phyloP scores from a whole-genome alignment of 1,140 invertebrate genomes.

The Calephelis virginiensis region DNA sequence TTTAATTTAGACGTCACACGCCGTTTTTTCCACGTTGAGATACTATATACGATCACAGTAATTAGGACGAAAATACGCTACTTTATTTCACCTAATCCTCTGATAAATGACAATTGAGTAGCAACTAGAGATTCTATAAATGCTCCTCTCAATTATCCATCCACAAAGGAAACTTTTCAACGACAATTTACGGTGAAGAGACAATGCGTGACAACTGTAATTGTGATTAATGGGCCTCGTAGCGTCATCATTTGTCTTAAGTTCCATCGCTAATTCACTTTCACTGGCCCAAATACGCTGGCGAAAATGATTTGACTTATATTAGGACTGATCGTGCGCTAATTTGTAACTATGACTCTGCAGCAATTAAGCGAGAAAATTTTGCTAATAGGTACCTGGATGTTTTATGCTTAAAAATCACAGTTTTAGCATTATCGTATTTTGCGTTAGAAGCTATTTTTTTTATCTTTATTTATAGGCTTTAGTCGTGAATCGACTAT shows the following conservation, averaged over 20 bases:
- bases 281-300: constrained; percentile 4
- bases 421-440: too few relatives aligned
- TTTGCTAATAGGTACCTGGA: too few relatives aligned
- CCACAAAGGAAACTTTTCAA: constrained; percentile 17
- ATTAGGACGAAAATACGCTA: too few relatives aligned
- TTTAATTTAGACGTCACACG: too few relatives aligned
- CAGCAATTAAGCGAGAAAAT: too few relatives aligned
- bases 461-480: too few relatives aligned
- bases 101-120: constrained; percentile 2
- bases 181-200: constrained; percentile 6
- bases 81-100: constrained; percentile 28
- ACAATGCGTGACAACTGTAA: constrained; percentile 17
- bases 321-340: not conserved
- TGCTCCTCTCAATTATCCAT: constrained; percentile 8
- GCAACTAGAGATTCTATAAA: constrained; percentile 9
- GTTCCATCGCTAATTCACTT: constrained; percentile 16
- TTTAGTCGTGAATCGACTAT: too few relatives aligned
- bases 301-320: constrained; percentile 4
- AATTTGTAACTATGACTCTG: not conserved
- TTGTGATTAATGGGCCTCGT: constrained; percentile 9
- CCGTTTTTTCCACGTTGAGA: too few relatives aligned
- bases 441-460: too few relatives aligned
- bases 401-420: too few relatives aligned
- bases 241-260: constrained; percentile 11
- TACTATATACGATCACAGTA: too few relatives aligned